Percentiles rank a stretch among this genome's conserved stretches.
Evolutionary conservation across 2,888 invertebrate species (phyloP).

Genomic region (Odontomyia ornata): DNA sequence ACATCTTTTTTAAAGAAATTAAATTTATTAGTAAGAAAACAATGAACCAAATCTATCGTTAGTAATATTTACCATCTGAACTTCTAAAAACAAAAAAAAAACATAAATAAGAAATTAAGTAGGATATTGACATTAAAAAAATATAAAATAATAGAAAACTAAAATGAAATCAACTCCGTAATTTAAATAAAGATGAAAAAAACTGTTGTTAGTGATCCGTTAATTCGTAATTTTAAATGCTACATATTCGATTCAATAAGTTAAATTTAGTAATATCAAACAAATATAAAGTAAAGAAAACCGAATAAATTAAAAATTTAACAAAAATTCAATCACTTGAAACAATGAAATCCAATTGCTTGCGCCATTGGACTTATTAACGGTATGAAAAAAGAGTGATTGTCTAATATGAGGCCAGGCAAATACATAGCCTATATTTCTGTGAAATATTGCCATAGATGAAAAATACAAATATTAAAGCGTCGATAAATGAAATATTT

Average conservation of each 20-base stretch:
- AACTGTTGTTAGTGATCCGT: constrained; percentile 55
- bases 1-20: not conserved
- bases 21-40: constrained; percentile 12
- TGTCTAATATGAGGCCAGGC: constrained; percentile 24
- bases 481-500: constrained; percentile 8
- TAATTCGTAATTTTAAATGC: constrained; percentile 51
- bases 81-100: constrained; percentile 25
- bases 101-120: constrained; percentile 28
- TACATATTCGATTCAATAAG: not conserved
- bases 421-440: constrained; percentile 31
- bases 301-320: constrained; percentile 10
- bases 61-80: constrained; percentile 30
- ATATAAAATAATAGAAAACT: constrained; percentile 40
- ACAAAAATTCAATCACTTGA: not conserved
- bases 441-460: constrained; percentile 44
- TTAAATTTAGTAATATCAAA: not conserved
- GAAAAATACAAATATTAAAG: not conserved
- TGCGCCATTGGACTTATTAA: too few species aligned
- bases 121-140: not conserved
- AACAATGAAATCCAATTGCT: not conserved
- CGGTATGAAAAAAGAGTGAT: not conserved
- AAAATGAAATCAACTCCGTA: constrained; percentile 18
- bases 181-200: constrained; percentile 14
- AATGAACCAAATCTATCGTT: constrained; percentile 42
- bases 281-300: not conserved